Conservation (phyloP, 23 tunicate species). For the Halocynthia aurantium region DNA sequence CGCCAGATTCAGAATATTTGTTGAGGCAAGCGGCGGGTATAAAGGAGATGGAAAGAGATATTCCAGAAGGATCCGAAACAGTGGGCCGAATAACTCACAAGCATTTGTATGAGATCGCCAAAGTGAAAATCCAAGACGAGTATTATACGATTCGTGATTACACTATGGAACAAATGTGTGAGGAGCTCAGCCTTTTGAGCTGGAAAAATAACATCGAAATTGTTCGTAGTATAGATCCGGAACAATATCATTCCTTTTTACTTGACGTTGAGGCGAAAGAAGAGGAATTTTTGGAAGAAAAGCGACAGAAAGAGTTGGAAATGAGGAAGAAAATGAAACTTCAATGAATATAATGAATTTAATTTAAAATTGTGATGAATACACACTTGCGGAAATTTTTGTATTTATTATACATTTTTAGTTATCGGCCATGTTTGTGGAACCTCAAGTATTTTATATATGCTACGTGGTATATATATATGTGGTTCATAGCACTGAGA, state of each 20-base stretch:
- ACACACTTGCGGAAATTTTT: too few relatives aligned
- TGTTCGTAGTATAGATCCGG: slow-evolving; percentile 55
- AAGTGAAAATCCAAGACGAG: slow-evolving; percentile 68
- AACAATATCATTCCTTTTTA: slow-evolving; percentile 56
- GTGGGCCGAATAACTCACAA: slow-evolving; percentile 72
- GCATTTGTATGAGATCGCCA: slow-evolving; percentile 89
- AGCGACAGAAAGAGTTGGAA: slow-evolving; percentile 44
- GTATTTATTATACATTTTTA: too few relatives aligned
- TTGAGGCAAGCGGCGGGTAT: slow-evolving; percentile 88
- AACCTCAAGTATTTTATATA: too few relatives aligned
- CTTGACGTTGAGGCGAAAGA: slow-evolving; percentile 26
- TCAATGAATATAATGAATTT: background rate
- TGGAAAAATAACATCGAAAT: slow-evolving; percentile 41
- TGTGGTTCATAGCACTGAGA: too few relatives aligned
- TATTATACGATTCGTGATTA: slow-evolving; percentile 48
- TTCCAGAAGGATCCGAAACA: background rate
- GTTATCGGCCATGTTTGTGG: too few relatives aligned
- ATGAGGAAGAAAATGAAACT: slow-evolving; percentile 49
- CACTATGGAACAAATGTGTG: slow-evolving; percentile 56
- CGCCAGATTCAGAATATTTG: slow-evolving; percentile 43
- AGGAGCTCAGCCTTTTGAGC: slow-evolving; percentile 26
- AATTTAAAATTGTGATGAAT: too few relatives aligned
- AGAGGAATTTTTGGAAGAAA: slow-evolving; percentile 20
- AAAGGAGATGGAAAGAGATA: slow-evolving; percentile 20
- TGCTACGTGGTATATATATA: too few relatives aligned